Evolutionary conservation across 2,797 vertebrate species (phyloP), one percentile per base, ranked within the genome.

Genomic region (Mormyrops boulengeri): DNA sequence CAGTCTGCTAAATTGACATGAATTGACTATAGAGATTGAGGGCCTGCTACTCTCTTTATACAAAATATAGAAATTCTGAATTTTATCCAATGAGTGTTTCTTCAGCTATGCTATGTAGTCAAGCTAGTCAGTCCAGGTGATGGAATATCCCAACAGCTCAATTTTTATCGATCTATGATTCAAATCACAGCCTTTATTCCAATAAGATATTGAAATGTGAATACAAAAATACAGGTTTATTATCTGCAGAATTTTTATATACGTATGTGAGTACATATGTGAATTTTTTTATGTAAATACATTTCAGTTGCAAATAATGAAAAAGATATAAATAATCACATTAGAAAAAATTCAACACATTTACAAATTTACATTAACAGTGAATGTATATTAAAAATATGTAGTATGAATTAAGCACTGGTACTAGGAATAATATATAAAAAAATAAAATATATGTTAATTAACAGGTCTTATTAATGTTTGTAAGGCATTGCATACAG

Each of bases 1-100:
- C 62, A 57, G 49, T 50, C 26, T 53, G 66, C 49, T 89, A 89
- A 89, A 87, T 26, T 88, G 89, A 88, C 89, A 88, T 9, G 12
- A 50, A 52, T 88, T 80, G 69, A 80, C 88, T 73, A 53, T 73
- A 77, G 22, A 53, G 88, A 80, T 80, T 49, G 47, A 77, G 47
- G 44, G 44, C 22, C 34, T 49, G 87, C n/a, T 69, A 62, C 9
- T 30, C 1, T 52, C 87, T 52, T 77, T 62, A 77, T 0, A 49
- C 6, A 88, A 12, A 77, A 11, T 17, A 62, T 62, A 34, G 44
- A 88, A 73, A 52, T 52, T 50, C 12, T 53, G 12, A 88, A 77
- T 52, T 30, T 19, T 41, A 73, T 52, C 66, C 62, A 88, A 77
- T 73, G 14, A 73, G 22, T 50, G 12, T 34, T 22, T 87, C 14